These are phyloP conservation scores for Chaetura pelagica DNA, from an alignment of 2,113 vertebrate genomes.

Conservation along the genomic window DNA sequence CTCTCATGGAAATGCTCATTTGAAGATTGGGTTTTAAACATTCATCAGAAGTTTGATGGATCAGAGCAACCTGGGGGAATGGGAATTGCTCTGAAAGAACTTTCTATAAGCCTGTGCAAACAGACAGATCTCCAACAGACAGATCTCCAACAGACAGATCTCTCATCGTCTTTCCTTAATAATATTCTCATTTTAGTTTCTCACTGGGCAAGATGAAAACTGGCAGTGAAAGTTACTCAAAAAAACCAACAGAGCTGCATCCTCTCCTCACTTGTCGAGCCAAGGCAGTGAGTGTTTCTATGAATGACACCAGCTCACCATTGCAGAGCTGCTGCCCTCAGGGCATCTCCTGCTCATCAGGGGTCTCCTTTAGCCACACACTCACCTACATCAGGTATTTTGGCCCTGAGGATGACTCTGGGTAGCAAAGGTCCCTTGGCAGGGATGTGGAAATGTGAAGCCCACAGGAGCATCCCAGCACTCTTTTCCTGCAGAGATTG, in stretches of 20 bases:
- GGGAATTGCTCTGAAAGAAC: not conserved
- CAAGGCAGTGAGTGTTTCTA: not conserved
- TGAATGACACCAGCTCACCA: not conserved
- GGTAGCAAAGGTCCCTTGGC: not conserved
- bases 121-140: not conserved
- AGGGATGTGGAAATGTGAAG: not conserved
- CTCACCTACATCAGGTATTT: not conserved
- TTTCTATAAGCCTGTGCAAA: not conserved
- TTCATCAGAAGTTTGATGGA: not conserved
- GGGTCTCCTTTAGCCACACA: fast-evolving
- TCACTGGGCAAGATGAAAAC: not conserved
- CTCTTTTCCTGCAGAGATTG: not conserved
- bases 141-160: not conserved
- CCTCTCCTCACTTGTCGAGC: not conserved
- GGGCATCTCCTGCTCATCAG: not conserved
- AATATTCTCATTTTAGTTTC: not conserved
- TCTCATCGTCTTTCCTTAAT: not conserved
- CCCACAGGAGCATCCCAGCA: fast-evolving
- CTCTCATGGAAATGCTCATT: not conserved
- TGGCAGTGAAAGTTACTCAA: not conserved
- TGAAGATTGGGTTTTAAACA: not conserved
- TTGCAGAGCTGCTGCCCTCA: not conserved
- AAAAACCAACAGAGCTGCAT: not conserved
- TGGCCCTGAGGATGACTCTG: not conserved
- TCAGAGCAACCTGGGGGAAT: not conserved